Conservation (phyloP, 1,140 invertebrate species). For the Leptoteleia sp. region DNA sequence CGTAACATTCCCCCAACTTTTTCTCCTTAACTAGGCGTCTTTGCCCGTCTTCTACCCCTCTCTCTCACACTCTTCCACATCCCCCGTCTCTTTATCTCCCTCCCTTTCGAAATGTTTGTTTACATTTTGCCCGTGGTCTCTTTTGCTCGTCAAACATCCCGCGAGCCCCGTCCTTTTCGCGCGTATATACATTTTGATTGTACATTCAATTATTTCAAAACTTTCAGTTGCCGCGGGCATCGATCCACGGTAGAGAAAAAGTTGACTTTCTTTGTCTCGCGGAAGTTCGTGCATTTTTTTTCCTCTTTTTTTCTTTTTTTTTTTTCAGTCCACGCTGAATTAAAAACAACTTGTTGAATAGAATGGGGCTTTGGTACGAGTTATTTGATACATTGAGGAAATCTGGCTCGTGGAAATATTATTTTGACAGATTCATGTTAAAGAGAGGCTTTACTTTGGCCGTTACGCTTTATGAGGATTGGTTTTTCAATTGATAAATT, state of each 20-base stretch:
- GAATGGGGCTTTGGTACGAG: conserved; percentile 24
- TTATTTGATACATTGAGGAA: conserved; percentile 43
- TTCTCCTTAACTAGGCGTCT: conserved; percentile 24
- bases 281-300: conserved; percentile 47
- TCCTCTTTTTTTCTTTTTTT: too few species aligned
- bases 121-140: too few species aligned
- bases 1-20: conserved; percentile 59
- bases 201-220: conserved; percentile 50
- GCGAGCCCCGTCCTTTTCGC: conserved; percentile 4
- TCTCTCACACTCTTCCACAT: too few species aligned
- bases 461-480: conserved; percentile 16
- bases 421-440: conserved; percentile 46
- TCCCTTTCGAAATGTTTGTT: too few species aligned
- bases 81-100: conserved; percentile 1
- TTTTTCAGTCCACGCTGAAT: conserved; percentile 43
- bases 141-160: conserved; percentile 6
- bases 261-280: too few species aligned
- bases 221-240: conserved; percentile 37
- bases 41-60: too few species aligned
- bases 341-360: conserved; percentile 64
- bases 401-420: conserved; percentile 37
- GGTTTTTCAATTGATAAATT: conserved; percentile 26
- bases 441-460: conserved; percentile 17
- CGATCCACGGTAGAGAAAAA: too few species aligned
- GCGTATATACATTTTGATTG: conserved; percentile 28